Conservation (phyloP, 2,113 vertebrate species). For the Ptilorrhoa leucosticta region DNA sequence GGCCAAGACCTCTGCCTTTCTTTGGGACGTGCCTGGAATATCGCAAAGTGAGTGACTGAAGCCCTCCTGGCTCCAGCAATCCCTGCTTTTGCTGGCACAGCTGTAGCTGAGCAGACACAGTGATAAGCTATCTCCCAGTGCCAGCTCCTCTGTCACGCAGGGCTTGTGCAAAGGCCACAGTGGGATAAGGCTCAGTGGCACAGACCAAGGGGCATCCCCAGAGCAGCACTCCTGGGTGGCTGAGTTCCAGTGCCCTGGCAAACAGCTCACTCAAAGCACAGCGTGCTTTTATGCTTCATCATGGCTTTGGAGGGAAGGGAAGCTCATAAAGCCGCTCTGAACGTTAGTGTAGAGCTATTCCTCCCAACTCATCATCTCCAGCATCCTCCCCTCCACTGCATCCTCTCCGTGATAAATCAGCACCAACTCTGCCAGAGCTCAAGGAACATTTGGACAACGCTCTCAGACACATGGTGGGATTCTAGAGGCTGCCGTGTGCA, state of each 20-base stretch:
- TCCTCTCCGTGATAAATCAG: background rate
- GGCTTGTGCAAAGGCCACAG: background rate
- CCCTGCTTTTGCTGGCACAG: background rate
- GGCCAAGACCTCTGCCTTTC: constrained; percentile 80
- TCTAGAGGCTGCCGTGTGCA: background rate
- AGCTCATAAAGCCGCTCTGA: background rate
- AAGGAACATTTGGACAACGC: background rate
- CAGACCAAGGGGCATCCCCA: background rate
- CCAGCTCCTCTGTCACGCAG: background rate
- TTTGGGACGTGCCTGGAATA: constrained; percentile 67
- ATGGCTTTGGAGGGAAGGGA: background rate
- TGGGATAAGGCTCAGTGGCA: background rate
- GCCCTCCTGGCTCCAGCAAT: background rate
- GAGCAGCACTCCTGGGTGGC: accelerated
- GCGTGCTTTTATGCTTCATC: accelerated
- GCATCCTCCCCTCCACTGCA: accelerated
- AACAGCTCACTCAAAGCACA: background rate
- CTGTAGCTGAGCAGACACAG: background rate
- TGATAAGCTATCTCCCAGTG: background rate
- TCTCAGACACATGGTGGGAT: background rate
- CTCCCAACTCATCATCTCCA: background rate
- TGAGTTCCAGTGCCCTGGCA: background rate
- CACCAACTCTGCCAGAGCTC: background rate
- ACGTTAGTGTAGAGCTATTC: background rate
- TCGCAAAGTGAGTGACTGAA: constrained; percentile 62